These are phyloP conservation scores for Hyperoplus immaculatus DNA, from an alignment of 2,797 vertebrate genomes.

Conservation along the genomic window DNA sequence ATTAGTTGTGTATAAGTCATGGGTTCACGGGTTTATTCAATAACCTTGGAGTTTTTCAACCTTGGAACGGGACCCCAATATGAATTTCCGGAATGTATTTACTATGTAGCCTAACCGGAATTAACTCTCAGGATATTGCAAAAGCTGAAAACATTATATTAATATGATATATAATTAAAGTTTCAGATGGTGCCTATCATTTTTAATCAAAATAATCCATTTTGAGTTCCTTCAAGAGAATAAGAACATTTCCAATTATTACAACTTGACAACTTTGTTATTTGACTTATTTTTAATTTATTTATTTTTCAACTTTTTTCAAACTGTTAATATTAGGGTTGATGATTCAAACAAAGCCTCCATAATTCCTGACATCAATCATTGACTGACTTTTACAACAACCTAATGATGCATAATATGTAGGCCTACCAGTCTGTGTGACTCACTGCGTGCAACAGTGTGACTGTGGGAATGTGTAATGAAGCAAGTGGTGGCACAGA, in stretches of 20 bases:
- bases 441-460: conserved; percentile 88
- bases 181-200: no score
- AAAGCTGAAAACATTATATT: background rate
- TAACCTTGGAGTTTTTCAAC: background rate
- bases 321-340: no score
- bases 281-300: no score
- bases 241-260: no score
- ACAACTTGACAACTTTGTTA: no score
- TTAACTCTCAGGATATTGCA: background rate
- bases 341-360: background rate
- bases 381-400: conserved; percentile 81
- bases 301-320: no score
- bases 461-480: conserved; percentile 96
- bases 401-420: conserved; percentile 71
- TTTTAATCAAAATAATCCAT: no score
- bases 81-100: no score
- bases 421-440: conserved; percentile 49
- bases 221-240: no score
- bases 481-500: conserved; percentile 86
- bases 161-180: background rate
- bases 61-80: background rate
- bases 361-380: background rate
- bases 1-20: background rate
- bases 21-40: background rate
- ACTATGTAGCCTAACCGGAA: no score